A percentile compares a stretch with the other conserved stretches of the same genome.
Conservation (phyloP, 1,140 invertebrate genomes). For the Parasteatoda tepidariorum region DNA sequence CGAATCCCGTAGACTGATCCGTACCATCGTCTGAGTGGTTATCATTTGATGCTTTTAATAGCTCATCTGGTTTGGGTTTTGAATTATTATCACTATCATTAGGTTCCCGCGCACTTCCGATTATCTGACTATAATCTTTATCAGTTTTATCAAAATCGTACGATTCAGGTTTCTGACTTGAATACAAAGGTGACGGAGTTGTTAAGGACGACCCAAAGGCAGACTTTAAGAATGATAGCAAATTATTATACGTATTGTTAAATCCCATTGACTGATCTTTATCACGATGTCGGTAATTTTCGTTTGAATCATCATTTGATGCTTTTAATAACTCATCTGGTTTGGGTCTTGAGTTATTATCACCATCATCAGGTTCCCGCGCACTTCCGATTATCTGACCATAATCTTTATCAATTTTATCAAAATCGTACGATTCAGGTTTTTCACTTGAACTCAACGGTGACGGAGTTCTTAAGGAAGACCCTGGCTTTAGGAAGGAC, state of each 20-base stretch:
- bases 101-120: too few species aligned
- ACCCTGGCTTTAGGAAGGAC: background rate
- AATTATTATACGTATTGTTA: background rate
- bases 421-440: too few species aligned
- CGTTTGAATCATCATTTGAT: background rate
- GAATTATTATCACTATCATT: too few species aligned
- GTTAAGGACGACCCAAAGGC: background rate
- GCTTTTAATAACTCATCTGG: background rate
- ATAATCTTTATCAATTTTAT: too few species aligned
- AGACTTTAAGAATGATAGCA: background rate
- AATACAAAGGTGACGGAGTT: background rate
- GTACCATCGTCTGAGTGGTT: background rate
- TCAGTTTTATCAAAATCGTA: too few species aligned
- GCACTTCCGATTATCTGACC: too few species aligned
- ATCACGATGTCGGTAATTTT: background rate
- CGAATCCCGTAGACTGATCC: background rate
- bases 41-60: background rate
- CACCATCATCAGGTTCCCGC: too few species aligned
- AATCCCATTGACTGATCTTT: background rate
- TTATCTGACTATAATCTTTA: too few species aligned
- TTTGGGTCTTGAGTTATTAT: too few species aligned
- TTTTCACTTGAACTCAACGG: background rate
- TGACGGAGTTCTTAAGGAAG: background rate
- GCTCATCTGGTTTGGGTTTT: too few species aligned
- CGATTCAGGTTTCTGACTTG: too few species aligned